Conservation (phyloP, 1,140 invertebrate species). For the Heliothis subflexa region DNA sequence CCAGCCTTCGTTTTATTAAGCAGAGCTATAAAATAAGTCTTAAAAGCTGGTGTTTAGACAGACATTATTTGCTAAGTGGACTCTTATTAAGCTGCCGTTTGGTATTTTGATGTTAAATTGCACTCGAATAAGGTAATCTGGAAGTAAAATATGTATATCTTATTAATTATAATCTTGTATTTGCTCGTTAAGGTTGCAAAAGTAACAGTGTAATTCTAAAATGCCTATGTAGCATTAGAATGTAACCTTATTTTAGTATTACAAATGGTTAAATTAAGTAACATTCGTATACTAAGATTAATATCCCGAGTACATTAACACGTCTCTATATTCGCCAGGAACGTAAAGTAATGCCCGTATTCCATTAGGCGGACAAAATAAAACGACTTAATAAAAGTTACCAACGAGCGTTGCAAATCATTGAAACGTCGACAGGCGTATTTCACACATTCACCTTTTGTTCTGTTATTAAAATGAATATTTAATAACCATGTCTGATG, state of each 20-base stretch:
- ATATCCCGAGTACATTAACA: constrained; percentile 11
- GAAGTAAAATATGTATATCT: constrained; percentile 21
- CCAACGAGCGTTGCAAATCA: constrained; percentile 70
- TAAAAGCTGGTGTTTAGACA: constrained; percentile 36
- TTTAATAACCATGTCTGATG: constrained; percentile 72
- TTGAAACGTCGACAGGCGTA: constrained; percentile 64
- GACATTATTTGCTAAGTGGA: constrained; percentile 37
- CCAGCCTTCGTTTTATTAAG: constrained; percentile 33
- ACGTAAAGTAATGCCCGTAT: constrained; percentile 46
- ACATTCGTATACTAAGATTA: constrained; percentile 19
- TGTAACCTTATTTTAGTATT: background rate
- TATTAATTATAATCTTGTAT: constrained; percentile 27
- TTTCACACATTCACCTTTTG: constrained; percentile 70
- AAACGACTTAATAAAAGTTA: constrained; percentile 67
- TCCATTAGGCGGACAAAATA: constrained; percentile 56
- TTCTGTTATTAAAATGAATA: constrained; percentile 77
- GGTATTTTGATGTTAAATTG: constrained; percentile 23
- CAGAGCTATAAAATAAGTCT: constrained; percentile 38
- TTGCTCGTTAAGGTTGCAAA: constrained; percentile 5
- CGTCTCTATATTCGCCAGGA: constrained; percentile 15
- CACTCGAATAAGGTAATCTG: constrained; percentile 3
- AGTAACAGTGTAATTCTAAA: constrained; percentile 1
- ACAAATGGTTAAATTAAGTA: constrained; percentile 3
- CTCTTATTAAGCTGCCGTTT: constrained; percentile 35
- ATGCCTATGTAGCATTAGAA: background rate